Percentiles rank a stretch among this genome's conserved stretches.
Evolutionary conservation across 2,888 invertebrate genomes (phyloP).

Genomic region (Atethmia centrago): DNA sequence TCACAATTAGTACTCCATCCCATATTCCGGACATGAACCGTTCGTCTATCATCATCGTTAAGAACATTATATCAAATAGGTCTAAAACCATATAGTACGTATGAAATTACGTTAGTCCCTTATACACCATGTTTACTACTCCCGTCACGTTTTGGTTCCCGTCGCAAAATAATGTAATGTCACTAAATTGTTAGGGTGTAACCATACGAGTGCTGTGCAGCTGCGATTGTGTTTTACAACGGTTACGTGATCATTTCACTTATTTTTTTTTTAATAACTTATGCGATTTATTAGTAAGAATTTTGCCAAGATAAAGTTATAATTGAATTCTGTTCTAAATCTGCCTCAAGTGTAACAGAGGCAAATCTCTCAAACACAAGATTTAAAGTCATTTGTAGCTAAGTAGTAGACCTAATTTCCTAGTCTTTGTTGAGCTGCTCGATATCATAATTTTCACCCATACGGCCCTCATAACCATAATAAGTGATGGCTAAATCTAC

Average conservation of each 20-base stretch:
- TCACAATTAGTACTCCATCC: constrained; percentile 35
- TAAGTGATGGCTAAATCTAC: constrained; percentile 16
- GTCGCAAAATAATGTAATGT: constrained; percentile 73
- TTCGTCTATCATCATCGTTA: constrained; percentile 61
- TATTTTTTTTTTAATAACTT: neutral
- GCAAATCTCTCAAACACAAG: neutral
- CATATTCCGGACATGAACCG: constrained; percentile 28
- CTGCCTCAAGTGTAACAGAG: too few species aligned
- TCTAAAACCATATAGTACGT: constrained; percentile 71
- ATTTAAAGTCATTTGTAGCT: neutral
- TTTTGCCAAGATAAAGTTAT: too few species aligned
- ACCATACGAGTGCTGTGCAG: constrained; percentile 31
- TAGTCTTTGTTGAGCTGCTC: too few species aligned
- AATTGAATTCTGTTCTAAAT: too few species aligned
- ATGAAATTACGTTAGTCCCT: constrained; percentile 67
- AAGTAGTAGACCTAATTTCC: too few species aligned
- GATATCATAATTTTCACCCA: neutral
- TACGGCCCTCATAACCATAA: constrained; percentile 18
- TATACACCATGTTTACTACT: constrained; percentile 62
- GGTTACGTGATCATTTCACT: neutral
- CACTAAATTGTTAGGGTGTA: constrained; percentile 70
- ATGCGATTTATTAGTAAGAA: too few species aligned
- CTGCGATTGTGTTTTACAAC: constrained; percentile 18
- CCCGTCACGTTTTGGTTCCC: constrained; percentile 74
- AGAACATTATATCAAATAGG: constrained; percentile 65